Conservation (phyloP, 2,888 invertebrate species). For the Drosophila pseudotalamancana region DNA sequence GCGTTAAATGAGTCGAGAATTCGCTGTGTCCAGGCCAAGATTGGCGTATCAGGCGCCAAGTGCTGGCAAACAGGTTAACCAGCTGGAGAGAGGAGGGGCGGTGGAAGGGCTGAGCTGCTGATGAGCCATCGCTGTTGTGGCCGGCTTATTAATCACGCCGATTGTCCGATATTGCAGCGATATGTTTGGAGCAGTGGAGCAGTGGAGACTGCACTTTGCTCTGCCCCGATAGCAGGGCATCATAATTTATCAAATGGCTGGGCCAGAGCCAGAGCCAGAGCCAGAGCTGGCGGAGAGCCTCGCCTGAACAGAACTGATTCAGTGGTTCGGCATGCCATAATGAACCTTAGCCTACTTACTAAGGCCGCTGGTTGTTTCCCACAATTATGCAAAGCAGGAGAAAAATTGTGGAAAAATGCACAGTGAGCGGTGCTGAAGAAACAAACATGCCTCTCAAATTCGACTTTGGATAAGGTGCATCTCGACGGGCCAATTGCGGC, state of each 20-base stretch:
- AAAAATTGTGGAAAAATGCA: slow-evolving; percentile 52
- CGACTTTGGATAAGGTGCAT: slow-evolving; percentile 71
- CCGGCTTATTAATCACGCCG: slow-evolving; percentile 73
- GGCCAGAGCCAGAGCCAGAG: slow-evolving; percentile 3
- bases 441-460: slow-evolving; percentile 64
- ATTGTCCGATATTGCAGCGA: slow-evolving; percentile 69
- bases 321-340: slow-evolving; percentile 76
- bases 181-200: slow-evolving; percentile 25
- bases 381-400: slow-evolving; percentile 74
- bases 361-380: slow-evolving; percentile 78
- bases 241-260: slow-evolving; percentile 69
- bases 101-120: slow-evolving; percentile 5
- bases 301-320: slow-evolving; percentile 53
- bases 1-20: slow-evolving; percentile 68
- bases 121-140: slow-evolving; percentile 28
- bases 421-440: slow-evolving; percentile 48
- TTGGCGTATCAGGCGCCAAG: slow-evolving; percentile 26
- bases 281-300: neutral
- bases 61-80: slow-evolving; percentile 32
- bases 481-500: slow-evolving; percentile 61
- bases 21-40: slow-evolving; percentile 4
- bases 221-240: slow-evolving; percentile 51
- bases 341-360: slow-evolving; percentile 78
- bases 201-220: slow-evolving; percentile 63
- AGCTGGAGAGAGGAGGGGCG: neutral